phyloP scores from a whole-genome alignment of 2,797 vertebrate species.

The Phoeniculus purpureus region DNA sequence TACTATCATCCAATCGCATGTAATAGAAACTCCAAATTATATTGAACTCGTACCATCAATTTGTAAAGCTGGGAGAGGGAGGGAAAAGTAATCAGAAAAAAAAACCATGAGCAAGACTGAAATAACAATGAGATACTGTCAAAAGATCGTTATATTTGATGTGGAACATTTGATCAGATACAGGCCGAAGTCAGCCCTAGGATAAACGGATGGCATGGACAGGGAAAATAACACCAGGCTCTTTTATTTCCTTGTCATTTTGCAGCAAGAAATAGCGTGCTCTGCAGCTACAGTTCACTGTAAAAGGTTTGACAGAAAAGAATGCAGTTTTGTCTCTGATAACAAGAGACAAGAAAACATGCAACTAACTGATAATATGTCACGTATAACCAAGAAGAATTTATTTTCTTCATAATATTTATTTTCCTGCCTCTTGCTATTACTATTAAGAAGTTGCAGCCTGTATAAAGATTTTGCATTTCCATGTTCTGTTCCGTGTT shows the following conservation, averaged over 20 bases:
- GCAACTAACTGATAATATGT: not conserved
- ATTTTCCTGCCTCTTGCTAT: not conserved
- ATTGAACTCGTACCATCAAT: not conserved
- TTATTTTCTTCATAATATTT: not conserved
- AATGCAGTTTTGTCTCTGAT: not conserved
- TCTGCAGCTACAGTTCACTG: not conserved
- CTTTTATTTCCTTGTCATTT: not conserved
- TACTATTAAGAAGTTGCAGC: not conserved
- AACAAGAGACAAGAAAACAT: not conserved
- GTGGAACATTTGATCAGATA: constrained; percentile 33
- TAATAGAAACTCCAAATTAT: constrained; percentile 14
- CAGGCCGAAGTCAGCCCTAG: not conserved
- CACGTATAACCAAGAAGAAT: not conserved
- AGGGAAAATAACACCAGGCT: not conserved
- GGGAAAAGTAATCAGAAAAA: not conserved
- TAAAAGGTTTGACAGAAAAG: not conserved
- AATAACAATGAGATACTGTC: constrained; percentile 1
- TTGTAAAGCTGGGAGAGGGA: not conserved
- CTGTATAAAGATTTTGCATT: not conserved
- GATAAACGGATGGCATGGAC: constrained; percentile 7
- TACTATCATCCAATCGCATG: not conserved
- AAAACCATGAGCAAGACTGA: constrained; percentile 12
- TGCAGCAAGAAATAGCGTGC: not conserved
- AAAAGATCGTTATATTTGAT: constrained; percentile 36
- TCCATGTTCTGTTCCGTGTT: too few relatives aligned